phyloP scores from a whole-genome alignment of 2,888 invertebrate species.

The Caenorhabditis macrosperma region DNA sequence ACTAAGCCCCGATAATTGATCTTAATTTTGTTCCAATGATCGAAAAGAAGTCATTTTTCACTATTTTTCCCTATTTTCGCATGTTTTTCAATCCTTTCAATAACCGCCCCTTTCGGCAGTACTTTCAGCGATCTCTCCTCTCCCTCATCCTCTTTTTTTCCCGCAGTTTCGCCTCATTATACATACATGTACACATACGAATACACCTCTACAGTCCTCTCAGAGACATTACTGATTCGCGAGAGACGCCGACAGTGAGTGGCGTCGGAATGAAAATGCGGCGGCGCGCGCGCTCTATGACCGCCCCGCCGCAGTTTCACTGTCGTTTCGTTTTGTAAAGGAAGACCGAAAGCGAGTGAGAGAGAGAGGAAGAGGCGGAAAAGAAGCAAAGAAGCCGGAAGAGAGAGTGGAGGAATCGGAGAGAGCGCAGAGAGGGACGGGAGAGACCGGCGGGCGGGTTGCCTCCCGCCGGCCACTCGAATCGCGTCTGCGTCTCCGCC shows the following conservation, averaged over 20 bases:
- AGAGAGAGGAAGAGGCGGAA: not conserved
- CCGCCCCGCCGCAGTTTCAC: slow-evolving; percentile 23
- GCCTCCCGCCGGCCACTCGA: slow-evolving; percentile 21
- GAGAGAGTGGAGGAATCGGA: not conserved
- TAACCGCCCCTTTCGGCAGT: not conserved
- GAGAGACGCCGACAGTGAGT: slow-evolving; percentile 14
- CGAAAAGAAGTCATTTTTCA: no score
- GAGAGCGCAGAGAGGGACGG: slow-evolving; percentile 6
- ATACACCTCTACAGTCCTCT: slow-evolving; percentile 27
- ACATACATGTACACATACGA: slow-evolving; percentile 29
- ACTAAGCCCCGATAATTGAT: no score
- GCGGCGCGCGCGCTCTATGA: not conserved
- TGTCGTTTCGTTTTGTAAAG: slow-evolving; percentile 39
- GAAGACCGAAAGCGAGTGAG: slow-evolving; percentile 7
- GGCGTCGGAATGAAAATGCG: slow-evolving; percentile 1
- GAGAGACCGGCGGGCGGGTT: slow-evolving; percentile 9
- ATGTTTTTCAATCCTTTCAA: not conserved
- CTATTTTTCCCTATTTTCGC: no score
- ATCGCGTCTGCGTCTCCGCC: slow-evolving; percentile 28
- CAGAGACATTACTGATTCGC: slow-evolving; percentile 6
- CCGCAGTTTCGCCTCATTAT: slow-evolving; percentile 15
- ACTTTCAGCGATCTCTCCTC: not conserved
- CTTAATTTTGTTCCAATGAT: no score
- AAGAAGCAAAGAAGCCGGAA: not conserved
- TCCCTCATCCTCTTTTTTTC: slow-evolving; percentile 5